Conservation (phyloP, 2,888 invertebrate genomes). For the Zygaena filipendulae region DNA sequence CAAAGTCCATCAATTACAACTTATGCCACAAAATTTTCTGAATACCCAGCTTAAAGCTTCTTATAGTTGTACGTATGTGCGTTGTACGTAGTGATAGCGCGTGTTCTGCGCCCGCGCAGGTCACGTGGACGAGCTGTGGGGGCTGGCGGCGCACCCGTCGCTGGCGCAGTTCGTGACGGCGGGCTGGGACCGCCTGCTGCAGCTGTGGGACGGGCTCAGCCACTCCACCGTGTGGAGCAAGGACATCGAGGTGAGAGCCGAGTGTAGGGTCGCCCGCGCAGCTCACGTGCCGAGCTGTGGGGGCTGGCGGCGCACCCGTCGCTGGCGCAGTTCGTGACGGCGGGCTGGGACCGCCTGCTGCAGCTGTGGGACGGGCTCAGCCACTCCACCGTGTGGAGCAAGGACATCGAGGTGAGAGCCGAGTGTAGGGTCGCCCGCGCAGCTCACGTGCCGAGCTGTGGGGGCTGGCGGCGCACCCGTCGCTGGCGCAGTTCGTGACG, state of each 20-base stretch:
- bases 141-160: constrained; percentile 82
- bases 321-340: constrained; percentile 87
- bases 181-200: constrained; percentile 81
- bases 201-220: constrained; percentile 90
- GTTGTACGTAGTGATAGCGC: no score
- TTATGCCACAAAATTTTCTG: no score
- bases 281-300: constrained; percentile 92
- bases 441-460: constrained; percentile 91
- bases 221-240: constrained; percentile 92
- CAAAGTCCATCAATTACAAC: no score
- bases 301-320: constrained; percentile 85
- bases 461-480: constrained; percentile 86
- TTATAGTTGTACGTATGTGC: no score
- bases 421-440: no score
- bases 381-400: constrained; percentile 90
- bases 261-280: no score
- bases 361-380: constrained; percentile 92
- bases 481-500: constrained; percentile 14
- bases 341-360: constrained; percentile 81
- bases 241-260: constrained; percentile 80
- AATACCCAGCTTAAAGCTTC: no score
- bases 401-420: constrained; percentile 82
- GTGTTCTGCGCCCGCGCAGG: constrained; percentile 46
- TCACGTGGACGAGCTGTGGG: constrained; percentile 92
- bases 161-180: constrained; percentile 89